Percentiles rank a stretch among this genome's conserved stretches.
Conservation (phyloP, 2,797 vertebrate genomes). For the Alcedo quadribrachys region DNA sequence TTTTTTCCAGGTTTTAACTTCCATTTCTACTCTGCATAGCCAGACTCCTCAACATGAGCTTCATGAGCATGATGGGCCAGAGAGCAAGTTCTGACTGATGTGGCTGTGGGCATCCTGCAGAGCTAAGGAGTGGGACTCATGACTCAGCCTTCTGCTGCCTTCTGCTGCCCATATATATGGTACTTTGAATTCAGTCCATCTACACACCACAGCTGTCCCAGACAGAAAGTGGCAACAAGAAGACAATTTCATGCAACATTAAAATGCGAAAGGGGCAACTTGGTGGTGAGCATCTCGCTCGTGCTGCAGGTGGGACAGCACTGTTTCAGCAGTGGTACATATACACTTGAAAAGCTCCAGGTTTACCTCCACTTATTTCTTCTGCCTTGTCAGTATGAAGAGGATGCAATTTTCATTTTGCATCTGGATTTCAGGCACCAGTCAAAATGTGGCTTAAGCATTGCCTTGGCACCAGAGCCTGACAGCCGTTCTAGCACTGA, state of each 20-base stretch:
- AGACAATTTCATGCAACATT: fast-evolving
- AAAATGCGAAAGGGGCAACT: fast-evolving
- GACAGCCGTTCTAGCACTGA: not conserved
- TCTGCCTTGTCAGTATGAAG: not conserved
- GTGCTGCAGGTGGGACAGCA: not conserved
- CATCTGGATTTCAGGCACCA: not conserved
- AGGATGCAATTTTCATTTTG: not conserved
- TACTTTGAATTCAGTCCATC: not conserved
- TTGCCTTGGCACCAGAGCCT: not conserved
- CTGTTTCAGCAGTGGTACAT: not conserved
- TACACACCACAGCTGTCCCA: not conserved
- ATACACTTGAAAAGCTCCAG: not conserved
- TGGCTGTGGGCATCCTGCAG: not conserved
- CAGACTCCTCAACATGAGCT: not conserved
- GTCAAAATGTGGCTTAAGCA: not conserved
- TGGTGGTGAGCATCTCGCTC: not conserved
- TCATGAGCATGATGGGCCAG: not conserved
- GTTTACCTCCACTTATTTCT: not conserved
- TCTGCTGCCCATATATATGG: fast-evolving
- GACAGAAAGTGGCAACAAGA: fast-evolving
- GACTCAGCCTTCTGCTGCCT: too few relatives aligned
- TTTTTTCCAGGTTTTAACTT: not conserved
- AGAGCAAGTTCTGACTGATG: not conserved
- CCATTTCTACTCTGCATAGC: not conserved
- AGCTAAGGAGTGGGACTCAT: fast-evolving